phyloP scores from a whole-genome alignment of 2,888 invertebrate species.

The Nycteola revayana region DNA sequence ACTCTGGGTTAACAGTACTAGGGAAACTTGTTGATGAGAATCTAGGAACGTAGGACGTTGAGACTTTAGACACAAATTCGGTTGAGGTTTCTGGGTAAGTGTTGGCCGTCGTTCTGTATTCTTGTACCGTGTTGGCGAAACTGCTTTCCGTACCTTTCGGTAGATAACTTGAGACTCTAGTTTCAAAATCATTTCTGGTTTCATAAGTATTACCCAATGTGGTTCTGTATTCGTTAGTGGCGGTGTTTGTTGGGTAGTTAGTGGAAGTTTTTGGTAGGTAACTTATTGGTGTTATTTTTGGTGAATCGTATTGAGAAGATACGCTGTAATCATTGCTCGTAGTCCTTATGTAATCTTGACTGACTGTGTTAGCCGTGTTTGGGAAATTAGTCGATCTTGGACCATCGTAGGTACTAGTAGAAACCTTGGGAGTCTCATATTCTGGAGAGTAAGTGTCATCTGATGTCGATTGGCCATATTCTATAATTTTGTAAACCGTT shows the following conservation, averaged over 20 bases:
- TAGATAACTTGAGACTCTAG: constrained; percentile 21
- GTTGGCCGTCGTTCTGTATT: constrained; percentile 16
- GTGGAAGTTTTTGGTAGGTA: constrained; percentile 19
- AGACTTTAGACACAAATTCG: constrained; percentile 18
- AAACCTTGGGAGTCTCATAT: constrained; percentile 22
- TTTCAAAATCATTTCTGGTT: constrained; percentile 15
- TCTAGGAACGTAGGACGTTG: constrained; percentile 21
- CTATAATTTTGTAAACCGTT: constrained; percentile 14
- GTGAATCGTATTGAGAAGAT: constrained; percentile 17
- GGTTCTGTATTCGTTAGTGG: constrained; percentile 16
- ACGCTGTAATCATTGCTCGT: constrained; percentile 20
- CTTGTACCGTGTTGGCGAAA: constrained; percentile 19
- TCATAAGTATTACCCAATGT: constrained; percentile 17
- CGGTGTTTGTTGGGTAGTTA: constrained; percentile 15
- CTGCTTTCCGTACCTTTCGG: constrained; percentile 17
- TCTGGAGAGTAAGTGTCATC: constrained; percentile 18
- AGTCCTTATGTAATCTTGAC: constrained; percentile 19
- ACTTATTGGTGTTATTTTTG: constrained; percentile 12
- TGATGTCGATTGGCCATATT: constrained; percentile 13
- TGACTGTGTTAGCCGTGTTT: constrained; percentile 20
- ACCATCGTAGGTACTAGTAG: constrained; percentile 25
- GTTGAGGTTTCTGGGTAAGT: constrained; percentile 27
- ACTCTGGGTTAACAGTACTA: constrained; percentile 22
- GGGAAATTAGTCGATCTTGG: constrained; percentile 26
- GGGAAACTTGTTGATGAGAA: constrained; percentile 23